Conservation (phyloP, 2,797 vertebrate species). For the Neoniphon sammara region DNA sequence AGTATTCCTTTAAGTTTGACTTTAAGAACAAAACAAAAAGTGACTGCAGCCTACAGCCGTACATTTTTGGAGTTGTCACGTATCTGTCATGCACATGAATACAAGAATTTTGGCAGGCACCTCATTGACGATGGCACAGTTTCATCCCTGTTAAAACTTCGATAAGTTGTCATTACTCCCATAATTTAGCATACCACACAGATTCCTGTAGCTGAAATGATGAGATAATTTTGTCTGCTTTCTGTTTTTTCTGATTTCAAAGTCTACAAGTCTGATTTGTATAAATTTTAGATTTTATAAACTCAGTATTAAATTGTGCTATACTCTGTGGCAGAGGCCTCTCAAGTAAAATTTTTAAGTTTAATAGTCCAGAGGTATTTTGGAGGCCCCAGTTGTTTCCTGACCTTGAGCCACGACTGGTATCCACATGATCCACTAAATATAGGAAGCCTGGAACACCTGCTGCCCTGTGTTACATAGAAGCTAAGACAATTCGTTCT, state of each 20-base stretch:
- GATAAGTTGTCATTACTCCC: background rate
- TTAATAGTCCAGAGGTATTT: background rate
- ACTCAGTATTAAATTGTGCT: background rate
- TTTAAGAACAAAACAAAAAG: no score
- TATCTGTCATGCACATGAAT: no score
- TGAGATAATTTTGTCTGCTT: background rate
- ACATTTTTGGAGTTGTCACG: no score
- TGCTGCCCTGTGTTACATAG: constrained; percentile 13
- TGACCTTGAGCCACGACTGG: constrained; percentile 19
- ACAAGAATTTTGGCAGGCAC: background rate
- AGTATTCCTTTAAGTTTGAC: no score
- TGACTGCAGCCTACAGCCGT: no score
- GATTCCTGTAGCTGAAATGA: background rate
- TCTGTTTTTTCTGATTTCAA: no score
- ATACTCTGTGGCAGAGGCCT: background rate
- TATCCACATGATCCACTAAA: constrained; percentile 49
- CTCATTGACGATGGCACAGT: background rate
- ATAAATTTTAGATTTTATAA: background rate
- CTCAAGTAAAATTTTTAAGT: background rate
- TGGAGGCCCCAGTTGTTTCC: constrained; percentile 41
- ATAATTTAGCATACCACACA: background rate
- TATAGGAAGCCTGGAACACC: constrained; percentile 55
- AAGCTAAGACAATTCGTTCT: background rate
- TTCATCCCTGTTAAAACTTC: background rate
- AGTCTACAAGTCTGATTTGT: no score